Percentiles rank a stretch among this genome's conserved stretches.
Conservation (phyloP, 1,140 invertebrate genomes). For the Amphibalanus amphitrite region DNA sequence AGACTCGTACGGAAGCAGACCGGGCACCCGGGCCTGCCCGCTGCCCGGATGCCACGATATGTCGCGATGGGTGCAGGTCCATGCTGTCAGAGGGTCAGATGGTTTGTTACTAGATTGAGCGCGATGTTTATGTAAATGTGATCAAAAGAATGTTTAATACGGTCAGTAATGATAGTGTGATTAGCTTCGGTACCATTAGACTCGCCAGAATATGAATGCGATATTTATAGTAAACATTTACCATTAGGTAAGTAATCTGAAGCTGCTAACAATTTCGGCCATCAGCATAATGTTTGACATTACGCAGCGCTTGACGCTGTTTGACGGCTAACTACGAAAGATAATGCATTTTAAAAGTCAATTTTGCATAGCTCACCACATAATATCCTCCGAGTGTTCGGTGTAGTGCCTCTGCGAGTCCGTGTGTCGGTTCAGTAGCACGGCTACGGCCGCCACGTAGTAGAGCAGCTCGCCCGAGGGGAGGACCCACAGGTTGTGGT, state of each 20-base stretch:
- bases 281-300: background rate
- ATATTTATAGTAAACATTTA: background rate
- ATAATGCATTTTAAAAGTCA: background rate
- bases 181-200: too few relatives aligned
- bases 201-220: background rate
- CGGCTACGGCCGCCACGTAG: slow-evolving; percentile 75
- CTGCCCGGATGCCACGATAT: slow-evolving; percentile 80
- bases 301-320: too few relatives aligned
- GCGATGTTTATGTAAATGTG: too few relatives aligned
- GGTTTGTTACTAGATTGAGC: too few relatives aligned
- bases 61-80: slow-evolving; percentile 74
- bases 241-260: background rate
- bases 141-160: too few relatives aligned
- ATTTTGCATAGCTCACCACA: slow-evolving; percentile 27
- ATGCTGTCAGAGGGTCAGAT: slow-evolving; percentile 46
- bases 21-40: slow-evolving; percentile 45
- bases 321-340: too few relatives aligned
- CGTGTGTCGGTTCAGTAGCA: slow-evolving; percentile 77
- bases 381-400: slow-evolving; percentile 86
- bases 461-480: slow-evolving; percentile 84
- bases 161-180: too few relatives aligned
- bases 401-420: slow-evolving; percentile 79
- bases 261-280: background rate
- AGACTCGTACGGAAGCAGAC: slow-evolving; percentile 82
- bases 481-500: slow-evolving; percentile 73